These are phyloP conservation scores for Boulengeromyrus knoepffleri DNA, from an alignment of 2,113 vertebrate genomes.

Conservation along the genomic window DNA sequence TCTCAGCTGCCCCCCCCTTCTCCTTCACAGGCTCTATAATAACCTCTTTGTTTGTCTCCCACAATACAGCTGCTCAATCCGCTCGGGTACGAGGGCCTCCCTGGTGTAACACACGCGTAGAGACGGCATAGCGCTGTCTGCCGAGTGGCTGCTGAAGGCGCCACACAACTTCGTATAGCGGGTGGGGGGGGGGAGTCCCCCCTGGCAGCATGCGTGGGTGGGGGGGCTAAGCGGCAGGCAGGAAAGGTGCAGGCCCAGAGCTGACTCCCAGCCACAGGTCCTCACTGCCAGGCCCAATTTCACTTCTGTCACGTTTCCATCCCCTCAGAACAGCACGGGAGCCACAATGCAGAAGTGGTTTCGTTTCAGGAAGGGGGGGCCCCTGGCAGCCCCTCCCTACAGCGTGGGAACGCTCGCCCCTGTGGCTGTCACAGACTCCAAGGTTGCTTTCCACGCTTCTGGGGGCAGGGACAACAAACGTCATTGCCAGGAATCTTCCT, in stretches of 20 bases:
- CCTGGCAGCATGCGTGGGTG: neutral
- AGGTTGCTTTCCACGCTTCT: neutral
- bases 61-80: conserved; percentile 86
- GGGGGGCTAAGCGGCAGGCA: neutral
- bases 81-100: conserved; percentile 76
- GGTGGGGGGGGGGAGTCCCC: neutral
- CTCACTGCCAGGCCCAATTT: neutral
- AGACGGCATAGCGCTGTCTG: conserved; percentile 32
- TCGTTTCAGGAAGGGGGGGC: neutral
- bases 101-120: conserved; percentile 50
- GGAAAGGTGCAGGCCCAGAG: neutral
- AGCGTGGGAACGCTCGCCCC: neutral
- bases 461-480: neutral
- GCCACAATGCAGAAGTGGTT: neutral
- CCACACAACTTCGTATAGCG: neutral
- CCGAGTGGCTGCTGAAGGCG: neutral
- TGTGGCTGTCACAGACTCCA: neutral
- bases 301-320: neutral
- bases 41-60: conserved; percentile 83
- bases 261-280: neutral
- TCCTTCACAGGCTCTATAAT: conserved; percentile 78
- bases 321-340: neutral
- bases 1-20: conserved; percentile 44
- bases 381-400: neutral
- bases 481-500: neutral